A percentile compares a stretch with the other conserved stretches of the same genome.
phyloP scores from a whole-genome alignment of 2,797 vertebrate genomes.

The Parotocinclus haroldoi region DNA sequence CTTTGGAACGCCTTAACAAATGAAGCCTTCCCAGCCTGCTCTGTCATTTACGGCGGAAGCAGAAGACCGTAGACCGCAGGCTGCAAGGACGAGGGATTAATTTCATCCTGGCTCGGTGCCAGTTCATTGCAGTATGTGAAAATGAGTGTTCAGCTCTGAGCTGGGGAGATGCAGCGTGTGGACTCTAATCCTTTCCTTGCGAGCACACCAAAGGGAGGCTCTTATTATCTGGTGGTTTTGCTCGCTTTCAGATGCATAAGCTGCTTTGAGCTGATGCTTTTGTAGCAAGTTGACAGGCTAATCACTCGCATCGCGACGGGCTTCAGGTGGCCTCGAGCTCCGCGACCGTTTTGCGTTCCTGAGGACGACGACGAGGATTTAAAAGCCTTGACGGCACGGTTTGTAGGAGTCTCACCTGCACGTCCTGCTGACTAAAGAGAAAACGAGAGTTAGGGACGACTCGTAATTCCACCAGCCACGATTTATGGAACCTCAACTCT shows the following conservation, averaged over 20 bases:
- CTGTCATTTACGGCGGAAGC: background rate
- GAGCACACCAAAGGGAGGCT: conserved; percentile 45
- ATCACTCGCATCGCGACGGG: conserved; percentile 52
- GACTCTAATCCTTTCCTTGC: conserved; percentile 48
- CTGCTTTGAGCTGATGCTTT: conserved; percentile 55
- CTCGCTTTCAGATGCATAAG: conserved; percentile 58
- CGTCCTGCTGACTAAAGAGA: background rate
- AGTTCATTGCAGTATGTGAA: conserved; percentile 27
- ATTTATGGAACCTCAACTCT: background rate
- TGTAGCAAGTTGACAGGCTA: conserved; percentile 48
- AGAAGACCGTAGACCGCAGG: conserved; percentile 7
- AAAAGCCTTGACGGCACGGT: background rate
- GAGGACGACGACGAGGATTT: conserved; percentile 45
- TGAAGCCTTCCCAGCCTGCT: background rate
- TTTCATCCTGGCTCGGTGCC: conserved; percentile 8
- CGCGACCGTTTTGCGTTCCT: conserved; percentile 49
- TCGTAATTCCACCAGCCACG: conserved; percentile 29
- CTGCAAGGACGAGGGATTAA: conserved; percentile 28
- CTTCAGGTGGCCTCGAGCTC: conserved; percentile 40
- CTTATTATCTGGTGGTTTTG: conserved; percentile 45
- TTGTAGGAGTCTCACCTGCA: background rate
- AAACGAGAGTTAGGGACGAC: background rate
- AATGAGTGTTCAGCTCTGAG: conserved; percentile 28
- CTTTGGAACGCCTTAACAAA: conserved; percentile 1
- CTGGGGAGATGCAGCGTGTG: conserved; percentile 47